Evolutionary conservation across 2,113 vertebrate species (phyloP).

Genomic region (Pseudopipra pipra): DNA sequence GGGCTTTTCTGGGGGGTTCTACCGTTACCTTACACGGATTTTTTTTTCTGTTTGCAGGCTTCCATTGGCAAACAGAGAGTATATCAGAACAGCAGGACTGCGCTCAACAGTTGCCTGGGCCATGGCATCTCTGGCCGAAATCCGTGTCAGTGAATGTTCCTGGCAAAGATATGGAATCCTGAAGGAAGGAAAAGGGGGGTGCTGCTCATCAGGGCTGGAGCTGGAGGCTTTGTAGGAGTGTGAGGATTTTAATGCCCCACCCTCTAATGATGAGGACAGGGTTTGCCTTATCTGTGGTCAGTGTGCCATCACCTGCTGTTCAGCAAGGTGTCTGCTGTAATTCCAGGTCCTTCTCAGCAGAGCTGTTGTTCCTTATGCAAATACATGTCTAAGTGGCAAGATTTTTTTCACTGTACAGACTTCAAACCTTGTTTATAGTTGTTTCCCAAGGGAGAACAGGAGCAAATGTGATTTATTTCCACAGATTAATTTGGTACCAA

Average conservation of each 20-base stretch:
- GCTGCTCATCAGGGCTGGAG: neutral
- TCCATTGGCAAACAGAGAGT: conserved; percentile 84
- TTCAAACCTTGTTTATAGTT: neutral
- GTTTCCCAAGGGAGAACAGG: neutral
- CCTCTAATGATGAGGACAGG: neutral
- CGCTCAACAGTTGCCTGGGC: conserved; percentile 91
- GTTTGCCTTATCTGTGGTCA: neutral
- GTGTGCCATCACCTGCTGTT: neutral
- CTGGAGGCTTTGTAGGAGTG: neutral
- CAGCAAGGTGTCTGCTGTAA: neutral
- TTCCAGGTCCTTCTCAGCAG: neutral
- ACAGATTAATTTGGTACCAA: neutral
- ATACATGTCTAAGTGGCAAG: neutral
- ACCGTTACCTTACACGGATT: neutral
- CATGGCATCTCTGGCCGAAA: conserved; percentile 86
- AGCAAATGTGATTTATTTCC: neutral
- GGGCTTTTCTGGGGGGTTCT: neutral
- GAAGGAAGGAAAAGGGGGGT: neutral
- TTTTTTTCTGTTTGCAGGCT: conserved; percentile 63
- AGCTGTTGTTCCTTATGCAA: neutral
- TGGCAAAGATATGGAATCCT: neutral
- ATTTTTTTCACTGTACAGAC: neutral
- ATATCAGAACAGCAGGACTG: conserved; percentile 85
- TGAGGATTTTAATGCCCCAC: neutral
- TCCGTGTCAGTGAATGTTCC: conserved; percentile 73